Conservation (phyloP, 2,888 invertebrate genomes). For the Zygothrica quintamaculata region DNA sequence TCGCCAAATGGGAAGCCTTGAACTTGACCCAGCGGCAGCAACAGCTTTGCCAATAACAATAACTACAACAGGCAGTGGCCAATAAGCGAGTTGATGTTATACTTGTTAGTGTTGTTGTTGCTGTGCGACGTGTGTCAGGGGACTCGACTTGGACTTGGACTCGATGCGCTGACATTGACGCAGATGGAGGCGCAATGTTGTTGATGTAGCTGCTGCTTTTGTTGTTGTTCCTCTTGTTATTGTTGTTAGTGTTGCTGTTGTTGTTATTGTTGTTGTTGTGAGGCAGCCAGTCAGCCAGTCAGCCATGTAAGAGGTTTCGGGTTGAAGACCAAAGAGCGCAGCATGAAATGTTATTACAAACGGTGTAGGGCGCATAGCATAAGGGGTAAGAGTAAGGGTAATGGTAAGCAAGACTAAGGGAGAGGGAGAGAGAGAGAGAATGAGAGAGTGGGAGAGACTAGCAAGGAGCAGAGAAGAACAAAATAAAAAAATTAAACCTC, state of each 20-base stretch:
- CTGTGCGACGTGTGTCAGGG: slow-evolving; percentile 60
- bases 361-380: slow-evolving; percentile 21
- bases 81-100: slow-evolving; percentile 46
- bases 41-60: slow-evolving; percentile 66
- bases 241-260: slow-evolving; percentile 20
- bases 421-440: slow-evolving; percentile 3
- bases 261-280: slow-evolving; percentile 33
- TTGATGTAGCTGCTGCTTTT: slow-evolving; percentile 17
- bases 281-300: slow-evolving; percentile 46
- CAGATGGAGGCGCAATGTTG: slow-evolving; percentile 46
- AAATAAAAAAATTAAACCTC: slow-evolving; percentile 72
- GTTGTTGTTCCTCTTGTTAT: slow-evolving; percentile 20
- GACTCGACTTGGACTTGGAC: slow-evolving; percentile 59
- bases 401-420: slow-evolving; percentile 6
- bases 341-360: slow-evolving; percentile 74
- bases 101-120: slow-evolving; percentile 27
- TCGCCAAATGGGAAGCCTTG: slow-evolving; percentile 75
- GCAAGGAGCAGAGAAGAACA: slow-evolving; percentile 6
- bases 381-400: slow-evolving; percentile 5
- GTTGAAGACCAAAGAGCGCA: slow-evolving; percentile 68
- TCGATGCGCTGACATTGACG: slow-evolving; percentile 77
- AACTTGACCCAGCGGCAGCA: slow-evolving; percentile 67
- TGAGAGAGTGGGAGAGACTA: slow-evolving; percentile 2
- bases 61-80: slow-evolving; percentile 56
- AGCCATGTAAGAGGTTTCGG: slow-evolving; percentile 70